Evolutionary conservation across 2,113 vertebrate genomes (phyloP).

Genomic region (Athene cunicularia): DNA sequence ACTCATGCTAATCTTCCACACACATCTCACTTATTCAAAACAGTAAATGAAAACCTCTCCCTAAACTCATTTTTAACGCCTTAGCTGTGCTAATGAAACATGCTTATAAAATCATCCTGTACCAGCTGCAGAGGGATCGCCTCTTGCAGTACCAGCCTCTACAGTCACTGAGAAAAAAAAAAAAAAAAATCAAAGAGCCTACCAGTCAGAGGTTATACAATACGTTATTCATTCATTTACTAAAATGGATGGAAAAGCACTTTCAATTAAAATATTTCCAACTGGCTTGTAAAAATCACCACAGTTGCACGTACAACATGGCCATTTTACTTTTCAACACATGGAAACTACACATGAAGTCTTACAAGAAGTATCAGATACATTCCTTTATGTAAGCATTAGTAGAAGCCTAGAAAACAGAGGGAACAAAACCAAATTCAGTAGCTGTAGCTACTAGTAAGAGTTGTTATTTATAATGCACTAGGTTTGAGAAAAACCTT

Average conservation of each 20-base stretch:
- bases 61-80: neutral
- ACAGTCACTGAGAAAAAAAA: conserved; percentile 70
- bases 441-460: neutral
- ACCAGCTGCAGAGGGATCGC: conserved; percentile 80
- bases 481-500: neutral
- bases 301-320: neutral
- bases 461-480: neutral
- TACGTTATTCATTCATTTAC: conserved; percentile 84
- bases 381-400: neutral
- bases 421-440: neutral
- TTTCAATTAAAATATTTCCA: conserved; percentile 45
- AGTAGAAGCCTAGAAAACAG: neutral
- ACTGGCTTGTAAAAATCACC: neutral
- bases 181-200: conserved; percentile 69
- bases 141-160: conserved; percentile 91
- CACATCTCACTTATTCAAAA: neutral
- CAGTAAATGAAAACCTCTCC: neutral
- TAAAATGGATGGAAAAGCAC: conserved; percentile 50
- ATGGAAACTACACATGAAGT: neutral
- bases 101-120: conserved; percentile 74
- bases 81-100: conserved; percentile 29
- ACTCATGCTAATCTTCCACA: conserved; percentile 33
- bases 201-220: conserved; percentile 79
- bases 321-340: neutral
- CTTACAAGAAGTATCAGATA: neutral